Evolutionary conservation across 2,113 vertebrate genomes (phyloP).

Genomic region (Alces alces): DNA sequence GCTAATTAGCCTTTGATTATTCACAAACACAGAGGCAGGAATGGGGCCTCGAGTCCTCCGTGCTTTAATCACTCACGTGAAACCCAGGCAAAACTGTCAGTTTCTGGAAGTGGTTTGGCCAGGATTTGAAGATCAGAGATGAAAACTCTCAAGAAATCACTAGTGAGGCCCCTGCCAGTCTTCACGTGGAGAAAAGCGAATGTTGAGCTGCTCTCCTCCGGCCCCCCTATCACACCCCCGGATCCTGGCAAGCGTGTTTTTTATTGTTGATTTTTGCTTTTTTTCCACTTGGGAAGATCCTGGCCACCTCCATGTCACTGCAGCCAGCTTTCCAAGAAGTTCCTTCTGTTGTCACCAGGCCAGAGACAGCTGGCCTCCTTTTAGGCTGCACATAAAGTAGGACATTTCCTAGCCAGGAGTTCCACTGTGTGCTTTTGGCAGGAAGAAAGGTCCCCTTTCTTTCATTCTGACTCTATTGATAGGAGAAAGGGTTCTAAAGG

Average conservation of each 20-base stretch:
- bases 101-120: background rate
- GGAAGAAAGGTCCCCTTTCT: background rate
- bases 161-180: background rate
- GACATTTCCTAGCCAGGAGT: background rate
- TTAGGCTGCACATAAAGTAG: background rate
- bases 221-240: accelerated
- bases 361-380: slow-evolving; percentile 20
- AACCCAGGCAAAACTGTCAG: background rate
- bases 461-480: background rate
- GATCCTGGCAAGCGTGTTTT: background rate
- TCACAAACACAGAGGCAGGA: slow-evolving; percentile 41
- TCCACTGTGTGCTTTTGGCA: background rate
- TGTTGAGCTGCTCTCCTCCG: accelerated
- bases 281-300: background rate
- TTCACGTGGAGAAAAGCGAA: accelerated
- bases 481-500: background rate
- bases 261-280: background rate
- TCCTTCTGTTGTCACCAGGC: background rate
- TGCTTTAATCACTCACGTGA: background rate
- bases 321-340: slow-evolving; percentile 31
- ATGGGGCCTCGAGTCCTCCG: background rate
- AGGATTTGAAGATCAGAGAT: background rate
- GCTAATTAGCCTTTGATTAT: slow-evolving; percentile 59
- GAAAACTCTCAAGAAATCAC: background rate
- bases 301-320: background rate